These are phyloP conservation scores for Morbakka virulenta DNA, from an alignment of 30 jellyfish, hydroid and myxozoan species.

Conservation along the genomic window DNA sequence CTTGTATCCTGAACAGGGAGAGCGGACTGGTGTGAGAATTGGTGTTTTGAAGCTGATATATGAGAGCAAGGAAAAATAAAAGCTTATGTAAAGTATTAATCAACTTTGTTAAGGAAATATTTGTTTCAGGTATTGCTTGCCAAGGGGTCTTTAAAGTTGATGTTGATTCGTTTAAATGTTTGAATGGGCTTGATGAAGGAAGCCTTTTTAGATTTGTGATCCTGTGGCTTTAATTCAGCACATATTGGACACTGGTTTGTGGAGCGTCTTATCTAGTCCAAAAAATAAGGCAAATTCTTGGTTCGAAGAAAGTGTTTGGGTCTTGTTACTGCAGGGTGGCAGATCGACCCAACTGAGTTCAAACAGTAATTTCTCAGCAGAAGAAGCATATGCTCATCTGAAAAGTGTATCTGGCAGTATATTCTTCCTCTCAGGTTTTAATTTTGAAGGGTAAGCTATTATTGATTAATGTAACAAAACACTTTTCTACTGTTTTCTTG, in stretches of 20 bases:
- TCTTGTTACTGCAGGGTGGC: constrained; percentile 80
- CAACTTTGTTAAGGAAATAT: constrained; percentile 11
- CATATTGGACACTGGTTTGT: no score
- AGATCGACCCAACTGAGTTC: constrained; percentile 33
- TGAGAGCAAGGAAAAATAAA: constrained; percentile 25
- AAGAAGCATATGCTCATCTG: constrained; percentile 34
- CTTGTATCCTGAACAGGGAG: constrained; percentile 46
- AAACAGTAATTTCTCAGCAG: neutral
- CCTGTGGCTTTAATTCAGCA: constrained; percentile 30
- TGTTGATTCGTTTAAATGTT: constrained; percentile 8
- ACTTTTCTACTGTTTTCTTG: neutral
- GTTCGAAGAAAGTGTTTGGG: constrained; percentile 25
- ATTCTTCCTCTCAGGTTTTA: constrained; percentile 76
- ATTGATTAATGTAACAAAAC: constrained; percentile 23
- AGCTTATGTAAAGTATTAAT: constrained; percentile 13
- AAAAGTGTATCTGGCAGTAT: constrained; percentile 64
- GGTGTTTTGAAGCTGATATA: neutral
- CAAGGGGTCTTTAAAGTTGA: constrained; percentile 41
- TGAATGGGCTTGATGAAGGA: neutral
- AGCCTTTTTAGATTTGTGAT: neutral
- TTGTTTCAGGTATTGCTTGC: constrained; percentile 5
- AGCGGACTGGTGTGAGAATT: neutral
- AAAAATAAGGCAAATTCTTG: constrained; percentile 1
- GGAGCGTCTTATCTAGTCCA: constrained; percentile 34
- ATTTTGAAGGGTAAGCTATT: constrained; percentile 39